Percentiles rank a stretch among this genome's conserved stretches.
Evolutionary conservation across 2,113 vertebrate species (phyloP).

Genomic region (Muscicapa adusta): DNA sequence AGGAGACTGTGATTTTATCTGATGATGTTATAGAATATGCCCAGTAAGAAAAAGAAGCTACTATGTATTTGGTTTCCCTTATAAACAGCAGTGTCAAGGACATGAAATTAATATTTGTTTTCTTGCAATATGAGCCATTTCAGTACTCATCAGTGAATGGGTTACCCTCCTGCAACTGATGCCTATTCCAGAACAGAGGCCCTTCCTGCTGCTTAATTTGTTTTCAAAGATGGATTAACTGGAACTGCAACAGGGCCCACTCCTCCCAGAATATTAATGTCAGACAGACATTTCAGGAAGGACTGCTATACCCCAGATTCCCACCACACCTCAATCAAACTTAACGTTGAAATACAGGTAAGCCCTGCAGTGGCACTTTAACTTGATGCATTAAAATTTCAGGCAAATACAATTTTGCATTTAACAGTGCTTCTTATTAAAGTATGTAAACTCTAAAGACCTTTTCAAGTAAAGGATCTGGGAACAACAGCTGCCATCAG

Average conservation of each 20-base stretch:
- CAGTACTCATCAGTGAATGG: background rate
- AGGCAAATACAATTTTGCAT: background rate
- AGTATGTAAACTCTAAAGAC: background rate
- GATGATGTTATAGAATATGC: background rate
- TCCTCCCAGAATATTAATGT: background rate
- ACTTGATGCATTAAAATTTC: background rate
- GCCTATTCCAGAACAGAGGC: background rate
- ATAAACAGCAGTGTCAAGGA: background rate
- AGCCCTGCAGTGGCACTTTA: slow-evolving; percentile 13
- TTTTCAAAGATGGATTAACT: background rate
- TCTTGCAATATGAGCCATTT: background rate
- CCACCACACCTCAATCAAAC: background rate
- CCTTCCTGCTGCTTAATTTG: background rate
- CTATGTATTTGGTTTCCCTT: background rate
- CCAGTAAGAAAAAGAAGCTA: background rate
- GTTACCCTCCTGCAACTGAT: background rate
- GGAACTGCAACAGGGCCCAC: background rate
- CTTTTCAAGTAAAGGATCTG: background rate
- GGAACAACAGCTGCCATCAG: background rate
- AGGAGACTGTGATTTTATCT: background rate
- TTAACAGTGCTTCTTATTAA: background rate
- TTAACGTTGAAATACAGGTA: background rate
- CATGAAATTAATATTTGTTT: background rate
- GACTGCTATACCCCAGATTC: background rate
- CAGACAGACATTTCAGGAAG: background rate